Evolutionary conservation across 2,113 vertebrate genomes (phyloP).

Genomic region (Silurus asotus): DNA sequence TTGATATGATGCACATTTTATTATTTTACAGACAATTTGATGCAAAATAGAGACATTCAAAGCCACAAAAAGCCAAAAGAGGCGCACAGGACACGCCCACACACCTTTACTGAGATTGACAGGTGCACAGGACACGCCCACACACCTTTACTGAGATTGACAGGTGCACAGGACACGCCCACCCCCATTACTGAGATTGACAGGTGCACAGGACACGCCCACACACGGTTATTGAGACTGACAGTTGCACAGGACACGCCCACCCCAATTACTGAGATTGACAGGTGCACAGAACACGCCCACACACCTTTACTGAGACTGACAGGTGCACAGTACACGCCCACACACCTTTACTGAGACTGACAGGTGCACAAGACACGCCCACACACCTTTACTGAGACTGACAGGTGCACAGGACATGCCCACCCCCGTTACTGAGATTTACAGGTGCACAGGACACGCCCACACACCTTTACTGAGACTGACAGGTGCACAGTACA

Average conservation of each 20-base stretch:
- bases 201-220: background rate
- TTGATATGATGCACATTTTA: background rate
- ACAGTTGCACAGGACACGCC: background rate
- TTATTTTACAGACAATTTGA: background rate
- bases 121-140: background rate
- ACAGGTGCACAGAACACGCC: background rate
- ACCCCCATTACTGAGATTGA: background rate
- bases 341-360: background rate
- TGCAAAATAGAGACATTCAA: no score
- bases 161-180: background rate
- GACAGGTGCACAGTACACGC: background rate
- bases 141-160: background rate
- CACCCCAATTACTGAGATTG: background rate
- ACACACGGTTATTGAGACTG: background rate
- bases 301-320: constrained; percentile 7
- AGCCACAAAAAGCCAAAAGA: no score
- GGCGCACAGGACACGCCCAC: background rate
- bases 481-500: background rate
- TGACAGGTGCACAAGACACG: background rate
- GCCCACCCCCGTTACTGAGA: background rate
- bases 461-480: background rate
- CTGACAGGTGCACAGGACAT: background rate
- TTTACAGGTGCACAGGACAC: background rate
- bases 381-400: background rate
- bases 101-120: background rate